Conservation (phyloP, 2,113 vertebrate species). For the Tachysurus fulvidraco region DNA sequence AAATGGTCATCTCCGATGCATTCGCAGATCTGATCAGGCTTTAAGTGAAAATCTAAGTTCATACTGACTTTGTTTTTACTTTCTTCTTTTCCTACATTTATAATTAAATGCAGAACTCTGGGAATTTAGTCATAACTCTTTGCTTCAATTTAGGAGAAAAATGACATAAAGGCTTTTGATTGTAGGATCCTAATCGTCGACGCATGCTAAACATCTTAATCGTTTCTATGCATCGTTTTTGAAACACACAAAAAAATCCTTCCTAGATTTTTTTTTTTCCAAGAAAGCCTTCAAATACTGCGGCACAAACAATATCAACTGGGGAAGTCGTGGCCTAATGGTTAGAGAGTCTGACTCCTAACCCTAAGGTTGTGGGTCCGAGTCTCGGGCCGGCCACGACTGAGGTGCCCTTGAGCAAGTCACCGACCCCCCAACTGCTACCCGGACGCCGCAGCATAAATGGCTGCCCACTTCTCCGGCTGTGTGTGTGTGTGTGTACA, state of each 20-base stretch:
- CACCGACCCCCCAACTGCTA: too few relatives aligned
- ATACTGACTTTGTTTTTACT: neutral
- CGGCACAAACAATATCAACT: neutral
- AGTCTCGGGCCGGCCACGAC: too few relatives aligned
- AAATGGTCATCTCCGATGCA: neutral
- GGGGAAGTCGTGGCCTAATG: too few relatives aligned
- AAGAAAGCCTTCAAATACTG: neutral
- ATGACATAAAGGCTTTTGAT: neutral
- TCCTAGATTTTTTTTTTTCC: too few relatives aligned
- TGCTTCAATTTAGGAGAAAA: neutral
- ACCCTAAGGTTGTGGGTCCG: too few relatives aligned
- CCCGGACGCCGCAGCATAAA: too few relatives aligned
- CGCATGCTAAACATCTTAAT: neutral
- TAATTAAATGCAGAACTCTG: neutral
- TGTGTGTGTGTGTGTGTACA: too few relatives aligned
- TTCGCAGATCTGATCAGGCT: neutral
- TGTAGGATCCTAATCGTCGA: neutral
- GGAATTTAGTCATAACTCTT: neutral
- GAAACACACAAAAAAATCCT: neutral
- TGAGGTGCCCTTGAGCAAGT: too few relatives aligned
- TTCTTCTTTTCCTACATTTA: neutral
- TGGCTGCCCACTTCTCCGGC: too few relatives aligned
- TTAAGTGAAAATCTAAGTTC: neutral
- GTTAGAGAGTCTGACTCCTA: too few relatives aligned
- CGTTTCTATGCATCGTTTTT: neutral